These are phyloP conservation scores for Cydia amplana DNA, from an alignment of 1,140 invertebrate species.

Conservation along the genomic window DNA sequence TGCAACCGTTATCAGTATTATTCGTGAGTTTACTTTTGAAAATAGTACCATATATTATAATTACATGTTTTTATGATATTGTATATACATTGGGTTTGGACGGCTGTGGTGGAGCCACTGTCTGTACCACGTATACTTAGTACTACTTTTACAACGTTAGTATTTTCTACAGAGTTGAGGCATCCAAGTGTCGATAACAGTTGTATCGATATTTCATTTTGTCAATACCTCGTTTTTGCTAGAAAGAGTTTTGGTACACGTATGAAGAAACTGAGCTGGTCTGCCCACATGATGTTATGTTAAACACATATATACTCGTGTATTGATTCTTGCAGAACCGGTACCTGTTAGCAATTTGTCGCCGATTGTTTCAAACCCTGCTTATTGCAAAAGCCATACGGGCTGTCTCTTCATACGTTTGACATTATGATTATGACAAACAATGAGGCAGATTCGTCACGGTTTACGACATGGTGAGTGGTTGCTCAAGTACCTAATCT, in stretches of 20 bases:
- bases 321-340: constrained; percentile 11
- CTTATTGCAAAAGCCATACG: constrained; percentile 15
- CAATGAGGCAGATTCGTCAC: constrained; percentile 31
- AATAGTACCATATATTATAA: not conserved
- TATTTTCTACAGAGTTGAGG: too few relatives aligned
- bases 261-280: not conserved
- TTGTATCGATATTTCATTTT: too few relatives aligned
- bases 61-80: too few relatives aligned
- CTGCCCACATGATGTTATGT: not conserved
- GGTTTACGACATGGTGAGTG: constrained; percentile 22
- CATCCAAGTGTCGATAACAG: too few relatives aligned
- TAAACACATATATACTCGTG: not conserved
- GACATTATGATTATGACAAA: constrained; percentile 32
- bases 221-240: too few relatives aligned
- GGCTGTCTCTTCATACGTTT: constrained; percentile 20
- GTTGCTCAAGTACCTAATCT: constrained; percentile 15
- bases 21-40: not conserved
- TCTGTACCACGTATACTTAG: too few relatives aligned
- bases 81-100: too few relatives aligned
- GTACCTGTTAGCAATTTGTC: constrained; percentile 17
- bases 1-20: constrained; percentile 20
- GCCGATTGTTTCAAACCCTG: constrained; percentile 14
- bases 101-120: too few relatives aligned
- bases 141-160: too few relatives aligned
- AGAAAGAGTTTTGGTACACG: not conserved